These are phyloP conservation scores for Notospermus geniculatus DNA, from an alignment of 1,140 invertebrate species.

Conservation along the genomic window DNA sequence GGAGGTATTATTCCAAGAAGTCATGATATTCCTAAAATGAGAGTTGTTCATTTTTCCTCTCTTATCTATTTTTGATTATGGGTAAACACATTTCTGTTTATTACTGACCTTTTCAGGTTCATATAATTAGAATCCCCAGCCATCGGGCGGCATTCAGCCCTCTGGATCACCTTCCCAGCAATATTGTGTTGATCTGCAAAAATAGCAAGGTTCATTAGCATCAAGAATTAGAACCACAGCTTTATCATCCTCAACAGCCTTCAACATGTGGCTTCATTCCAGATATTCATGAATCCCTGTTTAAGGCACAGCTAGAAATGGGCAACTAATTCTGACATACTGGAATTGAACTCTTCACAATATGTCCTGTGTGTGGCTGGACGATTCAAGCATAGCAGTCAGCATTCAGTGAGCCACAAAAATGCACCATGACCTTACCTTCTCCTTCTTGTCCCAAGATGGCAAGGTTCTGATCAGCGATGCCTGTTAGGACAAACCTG, in stretches of 20 bases:
- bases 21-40: too few relatives aligned
- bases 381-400: background rate
- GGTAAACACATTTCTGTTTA: background rate
- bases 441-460: constrained; percentile 35
- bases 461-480: constrained; percentile 68
- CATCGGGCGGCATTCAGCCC: constrained; percentile 87
- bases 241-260: too few relatives aligned
- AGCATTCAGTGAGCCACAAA: too few relatives aligned
- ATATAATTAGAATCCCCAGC: constrained; percentile 81
- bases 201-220: background rate
- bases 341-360: background rate
- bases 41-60: too few relatives aligned
- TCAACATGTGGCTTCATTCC: too few relatives aligned
- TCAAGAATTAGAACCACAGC: too few relatives aligned
- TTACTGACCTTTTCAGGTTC: constrained; percentile 70
- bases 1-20: too few relatives aligned
- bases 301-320: too few relatives aligned
- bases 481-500: constrained; percentile 81
- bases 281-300: too few relatives aligned
- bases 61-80: too few relatives aligned
- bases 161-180: constrained; percentile 91
- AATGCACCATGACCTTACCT: background rate
- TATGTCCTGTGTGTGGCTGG: background rate
- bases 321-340: too few relatives aligned
- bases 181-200: constrained; percentile 75